Conservation (phyloP, 2,797 vertebrate genomes). For the Sparus aurata region DNA sequence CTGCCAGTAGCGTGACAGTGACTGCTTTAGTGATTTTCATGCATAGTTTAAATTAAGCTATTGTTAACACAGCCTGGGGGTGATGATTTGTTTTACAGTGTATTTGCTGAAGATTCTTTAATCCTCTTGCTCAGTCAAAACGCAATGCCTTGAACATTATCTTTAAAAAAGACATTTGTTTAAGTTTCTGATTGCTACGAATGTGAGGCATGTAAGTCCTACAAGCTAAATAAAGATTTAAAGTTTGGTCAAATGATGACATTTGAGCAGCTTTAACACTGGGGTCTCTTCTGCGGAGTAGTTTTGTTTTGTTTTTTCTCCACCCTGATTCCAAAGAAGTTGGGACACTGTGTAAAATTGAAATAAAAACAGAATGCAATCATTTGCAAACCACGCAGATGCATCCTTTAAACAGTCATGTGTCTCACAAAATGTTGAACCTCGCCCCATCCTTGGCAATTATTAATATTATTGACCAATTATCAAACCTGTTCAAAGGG, state of each 20-base stretch:
- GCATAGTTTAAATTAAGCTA: slow-evolving; percentile 64
- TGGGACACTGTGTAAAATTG: no score
- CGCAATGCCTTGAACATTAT: slow-evolving; percentile 28
- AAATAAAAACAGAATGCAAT: no score
- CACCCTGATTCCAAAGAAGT: no score
- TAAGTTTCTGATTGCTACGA: slow-evolving; percentile 34
- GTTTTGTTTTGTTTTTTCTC: not conserved
- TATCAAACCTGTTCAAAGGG: no score
- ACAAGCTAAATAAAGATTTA: slow-evolving; percentile 20
- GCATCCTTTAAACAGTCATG: no score
- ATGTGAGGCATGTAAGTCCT: slow-evolving; percentile 10
- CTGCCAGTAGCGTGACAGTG: slow-evolving; percentile 62
- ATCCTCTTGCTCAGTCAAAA: slow-evolving; percentile 48
- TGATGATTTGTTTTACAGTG: slow-evolving; percentile 63
- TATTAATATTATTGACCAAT: no score
- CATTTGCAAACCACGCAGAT: no score
- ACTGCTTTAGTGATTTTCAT: slow-evolving; percentile 64
- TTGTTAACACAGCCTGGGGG: slow-evolving; percentile 61
- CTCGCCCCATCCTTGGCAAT: no score
- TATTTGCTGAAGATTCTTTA: slow-evolving; percentile 63
- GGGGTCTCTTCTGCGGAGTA: not conserved
- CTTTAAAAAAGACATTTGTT: slow-evolving; percentile 41
- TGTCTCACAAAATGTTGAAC: no score
- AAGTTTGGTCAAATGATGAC: slow-evolving; percentile 9
- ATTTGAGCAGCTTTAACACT: slow-evolving; percentile 9